These are phyloP conservation scores for Scaptomyza graminum DNA, from an alignment of 1,140 invertebrate species.

Conservation along the genomic window DNA sequence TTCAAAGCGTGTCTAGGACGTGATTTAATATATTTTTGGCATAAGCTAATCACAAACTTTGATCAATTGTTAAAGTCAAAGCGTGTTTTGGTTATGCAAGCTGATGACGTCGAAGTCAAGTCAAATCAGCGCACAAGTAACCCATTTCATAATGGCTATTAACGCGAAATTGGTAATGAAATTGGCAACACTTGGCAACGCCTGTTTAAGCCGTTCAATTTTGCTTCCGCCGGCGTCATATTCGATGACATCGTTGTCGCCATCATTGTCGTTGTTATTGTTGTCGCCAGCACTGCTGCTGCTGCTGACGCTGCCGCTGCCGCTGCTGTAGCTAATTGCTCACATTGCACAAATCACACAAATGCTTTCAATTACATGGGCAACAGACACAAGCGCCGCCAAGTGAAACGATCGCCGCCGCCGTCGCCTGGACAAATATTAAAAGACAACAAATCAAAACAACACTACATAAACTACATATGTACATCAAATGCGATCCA, in stretches of 20 bases:
- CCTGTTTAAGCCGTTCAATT: conserved; percentile 39
- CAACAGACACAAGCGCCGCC: conserved; percentile 36
- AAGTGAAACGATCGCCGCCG: conserved; percentile 37
- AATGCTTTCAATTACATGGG: conserved; percentile 80
- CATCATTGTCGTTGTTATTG: conserved; percentile 15
- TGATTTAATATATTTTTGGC: conserved; percentile 27
- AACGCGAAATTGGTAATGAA: conserved; percentile 76
- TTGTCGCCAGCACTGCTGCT: conserved; percentile 19
- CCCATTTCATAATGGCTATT: conserved; percentile 40
- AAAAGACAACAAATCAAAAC: conserved; percentile 45
- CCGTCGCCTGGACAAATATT: conserved; percentile 63
- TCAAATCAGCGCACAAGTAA: conserved; percentile 15
- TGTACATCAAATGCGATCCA: conserved; percentile 8
- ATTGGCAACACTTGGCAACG: conserved; percentile 59
- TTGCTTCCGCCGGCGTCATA: conserved; percentile 39
- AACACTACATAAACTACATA: too few species aligned
- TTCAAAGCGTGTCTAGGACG: conserved; percentile 39
- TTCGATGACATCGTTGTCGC: not conserved
- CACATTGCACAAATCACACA: conserved; percentile 81
- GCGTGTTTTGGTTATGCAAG: conserved; percentile 51
- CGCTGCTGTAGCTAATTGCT: conserved; percentile 53
- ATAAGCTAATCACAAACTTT: not conserved
- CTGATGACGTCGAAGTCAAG: conserved; percentile 23
- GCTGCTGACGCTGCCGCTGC: too few species aligned
- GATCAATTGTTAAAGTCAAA: conserved; percentile 13